These are phyloP conservation scores for Ictidomys tridecemlineatus DNA, from an alignment of 2,113 vertebrate species.

Conservation along the genomic window DNA sequence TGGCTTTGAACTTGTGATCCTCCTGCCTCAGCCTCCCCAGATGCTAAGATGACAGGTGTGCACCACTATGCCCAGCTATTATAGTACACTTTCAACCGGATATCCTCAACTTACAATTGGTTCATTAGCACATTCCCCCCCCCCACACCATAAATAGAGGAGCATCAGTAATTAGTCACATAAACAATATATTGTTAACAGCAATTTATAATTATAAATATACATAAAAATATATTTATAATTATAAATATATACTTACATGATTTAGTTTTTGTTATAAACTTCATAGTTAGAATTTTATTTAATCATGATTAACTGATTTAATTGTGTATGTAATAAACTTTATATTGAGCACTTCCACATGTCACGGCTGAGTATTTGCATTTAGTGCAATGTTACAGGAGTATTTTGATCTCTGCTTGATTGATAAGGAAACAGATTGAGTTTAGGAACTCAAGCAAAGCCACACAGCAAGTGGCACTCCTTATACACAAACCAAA, in stretches of 20 bases:
- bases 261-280: not conserved
- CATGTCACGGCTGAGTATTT: not conserved
- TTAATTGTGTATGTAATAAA: not conserved
- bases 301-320: not conserved
- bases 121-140: not conserved
- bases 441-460: not conserved
- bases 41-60: no score
- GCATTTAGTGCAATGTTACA: not conserved
- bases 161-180: not conserved
- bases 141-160: not conserved
- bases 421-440: not conserved
- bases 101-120: not conserved
- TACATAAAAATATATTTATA: not conserved
- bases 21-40: no score
- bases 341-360: not conserved
- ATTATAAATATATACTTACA: not conserved
- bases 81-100: no score
- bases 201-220: not conserved
- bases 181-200: not conserved
- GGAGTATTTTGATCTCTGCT: slow-evolving; percentile 1
- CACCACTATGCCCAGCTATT: no score
- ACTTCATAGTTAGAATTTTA: not conserved
- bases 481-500: not conserved
- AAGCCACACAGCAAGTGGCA: not conserved
- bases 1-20: no score